Evolutionary conservation across 2,797 vertebrate species (phyloP), one percentile per base, ranked within the genome.

Genomic region (Phalanger gymnotis): DNA sequence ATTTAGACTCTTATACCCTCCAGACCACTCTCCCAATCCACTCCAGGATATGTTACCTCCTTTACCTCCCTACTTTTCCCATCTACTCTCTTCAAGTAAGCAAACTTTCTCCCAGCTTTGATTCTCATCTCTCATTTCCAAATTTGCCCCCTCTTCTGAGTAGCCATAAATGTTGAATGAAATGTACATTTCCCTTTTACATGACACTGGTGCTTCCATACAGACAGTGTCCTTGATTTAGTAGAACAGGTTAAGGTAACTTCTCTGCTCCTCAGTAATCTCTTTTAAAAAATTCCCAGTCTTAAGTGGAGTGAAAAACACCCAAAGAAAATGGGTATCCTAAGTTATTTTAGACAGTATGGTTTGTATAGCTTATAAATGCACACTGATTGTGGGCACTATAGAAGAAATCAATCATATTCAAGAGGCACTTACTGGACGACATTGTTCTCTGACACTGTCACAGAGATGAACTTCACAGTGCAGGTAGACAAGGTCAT

Each of bases 381-480:
- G 40, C 22, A 47, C 40, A 81, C 73, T 81, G 73, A 9, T 47
- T 47, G 2, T 25, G 40, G 34, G 12, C 34, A 91, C 31, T 34
- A 30, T 53, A 54, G 61, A 47, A 47, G 54, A 54, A 7, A 51
- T 30, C n/a, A 90, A 2, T 56, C 47, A 47, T 81, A 81, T 47
- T 40, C 53, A 93, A 89, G 34, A 53, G 40, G 87, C 2, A 96
- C 98, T 98, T 97, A 99, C 99, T 3, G 98, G 98, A 61, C 97
- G 52, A 95, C 99, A 99, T 22, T 54, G 54, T 56, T 93, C 97
- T 0, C 5, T 92, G 28, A 51, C 93, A 53, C 1, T 61, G 40
- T 99, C 98, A 92, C 99, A 99, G 94, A 99, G 97, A 31, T 96
- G 97, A 73, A 99, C 96, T 95, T 98, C 97, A 92, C 99, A 99